Conservation (phyloP, 2,888 invertebrate genomes). For the Leucophenga montana region DNA sequence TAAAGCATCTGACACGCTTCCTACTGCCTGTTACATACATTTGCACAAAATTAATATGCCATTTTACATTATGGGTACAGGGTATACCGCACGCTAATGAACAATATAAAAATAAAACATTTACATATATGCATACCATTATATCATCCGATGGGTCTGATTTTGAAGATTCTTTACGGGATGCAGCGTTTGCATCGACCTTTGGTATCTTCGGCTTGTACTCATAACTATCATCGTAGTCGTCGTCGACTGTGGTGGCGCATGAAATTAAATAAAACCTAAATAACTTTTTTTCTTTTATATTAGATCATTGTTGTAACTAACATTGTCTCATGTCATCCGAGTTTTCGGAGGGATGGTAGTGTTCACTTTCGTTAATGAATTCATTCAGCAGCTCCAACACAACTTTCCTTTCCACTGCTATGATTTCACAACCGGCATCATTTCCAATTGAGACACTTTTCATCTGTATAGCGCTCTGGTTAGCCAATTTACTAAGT, state of each 20-base stretch:
- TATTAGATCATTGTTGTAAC: constrained; percentile 44
- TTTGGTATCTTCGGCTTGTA: constrained; percentile 57
- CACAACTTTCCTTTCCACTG: constrained; percentile 67
- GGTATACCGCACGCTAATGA: too few species aligned
- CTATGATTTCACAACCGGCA: constrained; percentile 71
- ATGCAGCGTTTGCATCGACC: constrained; percentile 48
- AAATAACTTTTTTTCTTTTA: constrained; percentile 12
- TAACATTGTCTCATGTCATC: constrained; percentile 74
- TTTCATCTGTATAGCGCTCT: constrained; percentile 72
- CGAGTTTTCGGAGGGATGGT: constrained; percentile 66
- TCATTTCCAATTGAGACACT: constrained; percentile 71
- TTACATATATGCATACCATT: constrained; percentile 74
- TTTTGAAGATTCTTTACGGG: constrained; percentile 61
- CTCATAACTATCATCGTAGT: constrained; percentile 56
- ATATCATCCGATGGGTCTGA: constrained; percentile 79
- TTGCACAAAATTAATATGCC: too few species aligned
- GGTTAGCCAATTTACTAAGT: constrained; percentile 85
- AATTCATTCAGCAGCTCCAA: constrained; percentile 69
- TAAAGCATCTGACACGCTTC: too few species aligned
- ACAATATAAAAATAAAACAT: too few species aligned
- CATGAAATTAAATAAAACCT: not conserved
- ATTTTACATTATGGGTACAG: too few species aligned
- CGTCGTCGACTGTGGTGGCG: constrained; percentile 57
- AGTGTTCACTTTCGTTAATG: constrained; percentile 70
- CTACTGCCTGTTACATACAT: too few species aligned